Percentiles rank a stretch among this genome's conserved stretches.
Evolutionary conservation across 2,888 invertebrate genomes (phyloP).

Genomic region (Drosophila mimetica): DNA sequence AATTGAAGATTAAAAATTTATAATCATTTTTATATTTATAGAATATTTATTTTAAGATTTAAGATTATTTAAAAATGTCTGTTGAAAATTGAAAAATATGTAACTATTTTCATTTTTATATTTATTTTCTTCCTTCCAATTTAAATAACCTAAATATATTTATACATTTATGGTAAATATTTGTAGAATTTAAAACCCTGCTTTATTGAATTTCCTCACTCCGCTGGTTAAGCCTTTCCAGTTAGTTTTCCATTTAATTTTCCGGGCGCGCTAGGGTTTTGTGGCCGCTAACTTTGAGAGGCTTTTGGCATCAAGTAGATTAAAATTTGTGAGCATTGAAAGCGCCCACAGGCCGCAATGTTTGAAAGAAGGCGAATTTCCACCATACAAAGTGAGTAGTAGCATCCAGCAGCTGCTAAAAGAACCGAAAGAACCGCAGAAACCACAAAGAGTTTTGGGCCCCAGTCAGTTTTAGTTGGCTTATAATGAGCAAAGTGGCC

Average conservation of each 20-base stretch:
- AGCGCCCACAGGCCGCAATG: conserved; percentile 48
- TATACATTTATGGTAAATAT: background rate
- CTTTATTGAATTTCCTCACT: background rate
- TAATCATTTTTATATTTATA: no score
- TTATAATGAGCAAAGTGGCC: conserved; percentile 74
- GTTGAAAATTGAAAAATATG: no score
- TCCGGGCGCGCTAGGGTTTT: conserved; percentile 8
- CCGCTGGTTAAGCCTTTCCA: background rate
- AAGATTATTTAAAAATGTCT: no score
- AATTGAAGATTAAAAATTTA: no score
- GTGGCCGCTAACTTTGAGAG: conserved; percentile 44
- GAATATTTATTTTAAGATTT: no score
- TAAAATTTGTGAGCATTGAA: conserved; percentile 61
- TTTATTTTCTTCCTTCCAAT: background rate
- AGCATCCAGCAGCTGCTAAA: conserved; percentile 15
- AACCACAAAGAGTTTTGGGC: conserved; percentile 62
- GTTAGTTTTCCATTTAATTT: conserved; percentile 15
- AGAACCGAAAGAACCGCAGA: conserved; percentile 48
- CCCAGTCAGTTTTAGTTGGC: conserved; percentile 64
- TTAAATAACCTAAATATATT: background rate
- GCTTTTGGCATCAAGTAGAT: conserved; percentile 56
- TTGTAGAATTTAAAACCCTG: background rate
- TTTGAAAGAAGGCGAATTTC: conserved; percentile 1
- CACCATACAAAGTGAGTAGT: background rate
- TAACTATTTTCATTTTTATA: background rate